Evolutionary conservation across 2,797 vertebrate genomes (phyloP), one percentile per base, ranked within the genome.

Genomic region (Peromyscus nudipes): DNA sequence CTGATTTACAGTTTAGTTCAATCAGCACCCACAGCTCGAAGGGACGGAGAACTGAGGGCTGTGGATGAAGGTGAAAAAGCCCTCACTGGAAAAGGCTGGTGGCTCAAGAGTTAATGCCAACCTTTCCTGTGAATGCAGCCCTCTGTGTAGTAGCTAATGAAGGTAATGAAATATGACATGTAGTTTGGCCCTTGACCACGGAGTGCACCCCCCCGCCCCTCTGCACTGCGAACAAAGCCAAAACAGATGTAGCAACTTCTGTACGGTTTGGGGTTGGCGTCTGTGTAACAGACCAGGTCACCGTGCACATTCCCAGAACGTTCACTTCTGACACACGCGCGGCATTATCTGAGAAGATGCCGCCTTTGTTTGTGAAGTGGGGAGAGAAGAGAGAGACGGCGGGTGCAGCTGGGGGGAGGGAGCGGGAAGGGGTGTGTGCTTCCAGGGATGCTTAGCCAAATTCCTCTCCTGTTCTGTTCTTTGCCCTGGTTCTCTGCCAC

Each of bases 81-180:
- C n/a, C 62, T 21, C 93, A 96, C 67, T 95, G 57, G 81, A 40
- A 97, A 93, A 89, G 94, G 37, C 97, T 94, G 98, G 98, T 67
- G 75, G 81, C 86, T 92, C 73, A 98, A 98, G 98, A 96, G 98
- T 98, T 98, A 98, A 99, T 96, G 89, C 92, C 96, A 98, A 94
- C 97, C 97, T 97, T 98, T 97, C 96, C 96, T 97, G 94, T 97
- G 96, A 98, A 97, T 95, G 95, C 97, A 98, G 98, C 98, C 98
- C 98, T 98, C 98, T 98, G 81, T 92, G 98, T 98, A 98, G 98
- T 98, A 98, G 99, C 98, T 98, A 98, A 98, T 99, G 99, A 99
- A 98, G 98, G 98, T 99, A 99, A 99, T 98, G 98, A 99, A 99
- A 99, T 98, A 99, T 98, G 99, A 98, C 99, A 98, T 98, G 98